Base-by-base conservation (phyloP, 2,797 vertebrate species). In the Anisognathus igniventris region DNA sequence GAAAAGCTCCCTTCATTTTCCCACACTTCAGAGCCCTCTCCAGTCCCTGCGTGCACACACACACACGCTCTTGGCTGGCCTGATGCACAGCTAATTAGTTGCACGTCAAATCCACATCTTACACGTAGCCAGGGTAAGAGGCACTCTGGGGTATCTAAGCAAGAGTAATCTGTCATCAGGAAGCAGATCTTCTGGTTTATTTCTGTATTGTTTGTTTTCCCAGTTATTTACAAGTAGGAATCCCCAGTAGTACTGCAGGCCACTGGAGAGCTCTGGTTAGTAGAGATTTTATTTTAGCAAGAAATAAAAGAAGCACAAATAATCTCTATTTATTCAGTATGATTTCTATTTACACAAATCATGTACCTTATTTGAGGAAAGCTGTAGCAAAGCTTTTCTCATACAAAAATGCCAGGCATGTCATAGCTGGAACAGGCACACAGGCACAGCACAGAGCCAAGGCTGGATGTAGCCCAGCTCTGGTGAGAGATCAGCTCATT, bases 161-260 rank as follows among this genome's bases (percentile, higher is more conserved):
- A 66, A 81, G 39, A 94, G 12, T 39, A 42, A 62, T 62, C 56
- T 90, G 76, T 86, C 82, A 86, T 66, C 40, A 3, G 58, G 20
- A 91, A 76, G 35, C 39, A 54, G 82, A 68, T 42, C 2, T 67
- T 78, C 37, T 73, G 23, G 70, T n/a, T 94, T 90, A 62, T 94
- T 94, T 94, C 86, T 84, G 15, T 48, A 66, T 2, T 47, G n/a
- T 68, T 95, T 95, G 72, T 86, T 94, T 94, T 89, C 66, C 72
- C 47, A 70, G 37, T 94, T 86, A 93, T 91, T 95, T 94, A 91
- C 40, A 88, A 91, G 65, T 35, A 72, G 33, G 47, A 95, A 93
- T 75, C 65, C 65, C 62, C 42, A 93, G 78, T 86, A 71, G 61
- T 78, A 75, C 47, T 30, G 30, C 0, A 86, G 66, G 77, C n/a